These are phyloP conservation scores for Ruditapes philippinarum DNA, from an alignment of 1,140 invertebrate genomes.

Conservation along the genomic window DNA sequence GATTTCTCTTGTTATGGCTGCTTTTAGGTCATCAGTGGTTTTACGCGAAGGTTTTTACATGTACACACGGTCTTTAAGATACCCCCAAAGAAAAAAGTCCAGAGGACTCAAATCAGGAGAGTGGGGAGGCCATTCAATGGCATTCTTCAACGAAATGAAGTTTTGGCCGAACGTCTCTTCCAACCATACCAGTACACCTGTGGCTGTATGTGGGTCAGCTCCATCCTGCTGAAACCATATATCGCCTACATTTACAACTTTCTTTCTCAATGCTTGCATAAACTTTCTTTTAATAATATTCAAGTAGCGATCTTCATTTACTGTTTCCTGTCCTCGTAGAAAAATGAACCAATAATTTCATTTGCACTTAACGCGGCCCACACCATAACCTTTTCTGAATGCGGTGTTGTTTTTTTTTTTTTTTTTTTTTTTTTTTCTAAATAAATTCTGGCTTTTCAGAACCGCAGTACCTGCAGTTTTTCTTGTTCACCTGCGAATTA, in stretches of 20 bases:
- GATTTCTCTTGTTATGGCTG: no score
- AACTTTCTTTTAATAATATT: slow-evolving; percentile 4
- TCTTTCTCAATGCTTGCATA: slow-evolving; percentile 18
- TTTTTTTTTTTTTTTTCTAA: no score
- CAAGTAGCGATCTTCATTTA: not conserved
- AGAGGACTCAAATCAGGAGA: no score
- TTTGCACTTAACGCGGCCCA: not conserved
- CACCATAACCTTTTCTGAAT: not conserved
- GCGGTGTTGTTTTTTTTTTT: no score
- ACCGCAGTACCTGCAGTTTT: not conserved
- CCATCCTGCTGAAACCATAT: slow-evolving; percentile 11
- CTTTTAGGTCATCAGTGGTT: no score
- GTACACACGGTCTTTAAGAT: no score
- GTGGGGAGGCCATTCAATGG: no score
- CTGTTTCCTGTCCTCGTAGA: not conserved
- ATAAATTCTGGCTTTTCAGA: not conserved
- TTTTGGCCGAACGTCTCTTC: no score
- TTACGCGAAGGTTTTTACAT: no score
- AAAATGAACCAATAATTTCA: not conserved
- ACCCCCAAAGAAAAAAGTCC: no score
- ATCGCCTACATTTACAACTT: not conserved
- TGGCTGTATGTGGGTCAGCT: slow-evolving; percentile 8
- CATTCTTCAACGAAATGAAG: no score
- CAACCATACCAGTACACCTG: not conserved
- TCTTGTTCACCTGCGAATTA: slow-evolving; percentile 7